phyloP scores from a whole-genome alignment of 37 sponge, comb jelly and placozoan genomes.

The Cladorhizidae sp. region DNA sequence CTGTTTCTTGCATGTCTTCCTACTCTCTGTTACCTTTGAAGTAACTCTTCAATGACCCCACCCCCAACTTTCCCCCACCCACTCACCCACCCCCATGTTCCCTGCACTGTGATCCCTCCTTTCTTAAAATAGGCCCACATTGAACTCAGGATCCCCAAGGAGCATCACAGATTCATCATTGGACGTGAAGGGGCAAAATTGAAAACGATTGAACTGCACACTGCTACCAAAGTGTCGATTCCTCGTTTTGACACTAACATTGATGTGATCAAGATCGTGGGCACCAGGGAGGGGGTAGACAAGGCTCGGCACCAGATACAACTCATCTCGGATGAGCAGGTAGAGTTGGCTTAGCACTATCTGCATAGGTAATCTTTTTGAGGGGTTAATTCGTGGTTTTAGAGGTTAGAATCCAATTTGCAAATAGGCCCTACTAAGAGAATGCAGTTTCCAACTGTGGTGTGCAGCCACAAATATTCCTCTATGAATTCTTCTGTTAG shows the following conservation, averaged over 20 bases:
- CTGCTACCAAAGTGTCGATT: slow-evolving; percentile 80
- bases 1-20: background rate
- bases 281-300: slow-evolving; percentile 89
- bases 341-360: no score
- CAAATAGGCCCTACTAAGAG: no score
- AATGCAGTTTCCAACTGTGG: no score
- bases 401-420: no score
- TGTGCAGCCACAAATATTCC: no score
- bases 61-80: slow-evolving; percentile 7
- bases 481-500: no score
- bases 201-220: slow-evolving; percentile 69
- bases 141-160: slow-evolving; percentile 82
- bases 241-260: slow-evolving; percentile 68
- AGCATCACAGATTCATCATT: slow-evolving; percentile 79
- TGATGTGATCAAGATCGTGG: slow-evolving; percentile 82
- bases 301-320: slow-evolving; percentile 83
- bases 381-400: no score
- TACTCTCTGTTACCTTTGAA: background rate
- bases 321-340: slow-evolving; percentile 89
- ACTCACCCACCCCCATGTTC: background rate
- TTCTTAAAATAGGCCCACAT: slow-evolving; percentile 30
- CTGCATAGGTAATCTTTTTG: no score
- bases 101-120: background rate
- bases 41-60: no score
- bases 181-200: slow-evolving; percentile 72